Percentiles rank a stretch among this genome's conserved stretches.
These are phyloP conservation scores for Colius striatus DNA, from an alignment of 2,113 vertebrate genomes.

Conservation along the genomic window DNA sequence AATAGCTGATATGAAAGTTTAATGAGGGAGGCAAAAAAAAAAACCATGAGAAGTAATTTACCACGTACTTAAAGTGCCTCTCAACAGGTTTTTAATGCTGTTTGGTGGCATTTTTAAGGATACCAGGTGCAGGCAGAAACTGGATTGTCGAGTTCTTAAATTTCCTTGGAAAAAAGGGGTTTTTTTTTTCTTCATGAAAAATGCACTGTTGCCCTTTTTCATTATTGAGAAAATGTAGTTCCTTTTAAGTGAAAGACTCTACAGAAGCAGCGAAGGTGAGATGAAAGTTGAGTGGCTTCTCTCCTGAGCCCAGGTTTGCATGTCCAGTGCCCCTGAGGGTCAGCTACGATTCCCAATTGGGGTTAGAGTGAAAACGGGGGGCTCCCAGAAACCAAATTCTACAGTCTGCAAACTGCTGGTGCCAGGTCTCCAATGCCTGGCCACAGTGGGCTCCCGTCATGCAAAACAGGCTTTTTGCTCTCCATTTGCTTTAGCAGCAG, in stretches of 20 bases:
- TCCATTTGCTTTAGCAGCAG: neutral
- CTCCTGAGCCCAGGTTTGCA: neutral
- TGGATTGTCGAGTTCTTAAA: neutral
- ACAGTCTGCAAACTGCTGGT: rapidly evolving
- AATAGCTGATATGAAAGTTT: neutral
- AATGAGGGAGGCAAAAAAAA: neutral
- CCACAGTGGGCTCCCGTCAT: rapidly evolving
- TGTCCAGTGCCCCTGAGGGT: neutral
- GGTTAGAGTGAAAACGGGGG: neutral
- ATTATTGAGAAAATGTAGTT: constrained; percentile 17
- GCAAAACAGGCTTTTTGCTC: neutral
- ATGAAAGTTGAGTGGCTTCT: neutral
- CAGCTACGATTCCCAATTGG: neutral
- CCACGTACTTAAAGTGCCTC: neutral
- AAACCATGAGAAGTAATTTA: constrained; percentile 38
- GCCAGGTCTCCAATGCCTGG: neutral
- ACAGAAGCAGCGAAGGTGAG: constrained; percentile 1
- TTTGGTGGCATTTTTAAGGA: neutral
- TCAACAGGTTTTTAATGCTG: neutral
- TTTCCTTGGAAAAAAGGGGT: constrained; percentile 26
- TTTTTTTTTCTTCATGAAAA: constrained; percentile 44
- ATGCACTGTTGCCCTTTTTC: constrained; percentile 52
- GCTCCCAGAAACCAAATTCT: constrained; percentile 16
- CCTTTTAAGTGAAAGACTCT: constrained; percentile 24
- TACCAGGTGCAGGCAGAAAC: neutral